These are phyloP conservation scores for Mustelus asterias DNA, from an alignment of 2,113 vertebrate species.

Conservation along the genomic window DNA sequence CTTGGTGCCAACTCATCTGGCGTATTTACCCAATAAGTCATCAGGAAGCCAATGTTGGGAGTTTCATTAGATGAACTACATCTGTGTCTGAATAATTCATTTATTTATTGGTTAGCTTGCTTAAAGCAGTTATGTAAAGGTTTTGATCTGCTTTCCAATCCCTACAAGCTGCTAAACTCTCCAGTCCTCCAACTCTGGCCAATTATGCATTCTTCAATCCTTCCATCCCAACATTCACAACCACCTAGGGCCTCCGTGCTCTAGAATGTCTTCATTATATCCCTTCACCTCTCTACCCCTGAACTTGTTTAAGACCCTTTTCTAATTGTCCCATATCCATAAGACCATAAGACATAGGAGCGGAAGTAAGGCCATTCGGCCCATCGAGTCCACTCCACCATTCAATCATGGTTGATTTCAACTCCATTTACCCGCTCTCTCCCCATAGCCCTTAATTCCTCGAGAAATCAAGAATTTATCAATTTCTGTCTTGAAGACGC, in stretches of 20 bases:
- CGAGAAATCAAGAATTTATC: too few species aligned
- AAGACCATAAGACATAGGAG: too few species aligned
- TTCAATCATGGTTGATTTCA: too few species aligned
- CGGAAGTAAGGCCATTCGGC: too few species aligned
- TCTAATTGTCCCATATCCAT: too few species aligned
- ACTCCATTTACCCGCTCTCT: too few species aligned
- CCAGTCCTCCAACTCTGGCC: neutral
- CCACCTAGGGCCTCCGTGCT: neutral
- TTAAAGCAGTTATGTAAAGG: neutral
- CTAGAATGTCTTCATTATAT: neutral
- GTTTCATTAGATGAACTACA: neutral
- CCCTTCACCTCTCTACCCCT: neutral
- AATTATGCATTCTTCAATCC: neutral
- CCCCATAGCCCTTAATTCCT: too few species aligned
- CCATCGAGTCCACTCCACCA: too few species aligned
- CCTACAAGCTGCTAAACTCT: neutral
- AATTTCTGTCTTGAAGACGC: too few species aligned
- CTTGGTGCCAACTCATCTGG: neutral
- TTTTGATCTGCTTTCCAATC: neutral
- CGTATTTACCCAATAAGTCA: neutral
- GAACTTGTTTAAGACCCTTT: neutral
- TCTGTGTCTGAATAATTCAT: neutral
- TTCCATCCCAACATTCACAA: neutral
- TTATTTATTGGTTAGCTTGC: neutral
- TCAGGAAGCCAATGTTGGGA: neutral